phyloP scores from a whole-genome alignment of 2,113 vertebrate genomes.

The Callipepla squamata region DNA sequence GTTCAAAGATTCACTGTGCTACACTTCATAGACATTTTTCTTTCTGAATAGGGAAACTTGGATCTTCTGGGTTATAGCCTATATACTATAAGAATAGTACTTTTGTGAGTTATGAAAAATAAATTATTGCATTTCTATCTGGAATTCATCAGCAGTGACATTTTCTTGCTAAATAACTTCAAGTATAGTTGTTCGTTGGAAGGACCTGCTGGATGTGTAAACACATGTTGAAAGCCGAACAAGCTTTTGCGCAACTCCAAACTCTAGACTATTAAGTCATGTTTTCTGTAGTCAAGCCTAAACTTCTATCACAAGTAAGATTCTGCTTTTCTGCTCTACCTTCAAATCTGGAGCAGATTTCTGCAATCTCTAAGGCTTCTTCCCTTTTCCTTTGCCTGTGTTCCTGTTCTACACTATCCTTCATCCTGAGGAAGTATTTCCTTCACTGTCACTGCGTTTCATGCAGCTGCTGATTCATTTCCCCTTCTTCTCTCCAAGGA shows the following conservation, averaged over 20 bases:
- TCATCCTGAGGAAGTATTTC: not conserved
- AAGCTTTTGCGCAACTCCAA: not conserved
- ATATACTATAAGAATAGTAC: not conserved
- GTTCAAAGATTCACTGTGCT: not conserved
- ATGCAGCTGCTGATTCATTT: not conserved
- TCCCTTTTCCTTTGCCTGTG: not conserved
- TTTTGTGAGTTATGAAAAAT: constrained; percentile 4
- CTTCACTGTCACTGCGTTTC: not conserved
- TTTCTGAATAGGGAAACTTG: not conserved
- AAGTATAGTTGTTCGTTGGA: not conserved
- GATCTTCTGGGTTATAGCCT: not conserved
- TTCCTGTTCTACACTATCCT: not conserved
- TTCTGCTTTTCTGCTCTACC: not conserved
- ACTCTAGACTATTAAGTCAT: not conserved
- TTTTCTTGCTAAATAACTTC: constrained; percentile 8
- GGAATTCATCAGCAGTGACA: not conserved
- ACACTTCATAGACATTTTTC: not conserved
- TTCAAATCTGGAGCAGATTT: not conserved
- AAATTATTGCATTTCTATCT: not conserved
- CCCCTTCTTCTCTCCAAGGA: not conserved
- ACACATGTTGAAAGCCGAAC: not conserved
- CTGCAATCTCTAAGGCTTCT: not conserved
- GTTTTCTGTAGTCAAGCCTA: not conserved
- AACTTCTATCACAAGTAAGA: not conserved
- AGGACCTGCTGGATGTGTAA: not conserved